These are phyloP conservation scores for Drosophila sordidapex DNA, from an alignment of 2,888 invertebrate genomes.

Conservation along the genomic window DNA sequence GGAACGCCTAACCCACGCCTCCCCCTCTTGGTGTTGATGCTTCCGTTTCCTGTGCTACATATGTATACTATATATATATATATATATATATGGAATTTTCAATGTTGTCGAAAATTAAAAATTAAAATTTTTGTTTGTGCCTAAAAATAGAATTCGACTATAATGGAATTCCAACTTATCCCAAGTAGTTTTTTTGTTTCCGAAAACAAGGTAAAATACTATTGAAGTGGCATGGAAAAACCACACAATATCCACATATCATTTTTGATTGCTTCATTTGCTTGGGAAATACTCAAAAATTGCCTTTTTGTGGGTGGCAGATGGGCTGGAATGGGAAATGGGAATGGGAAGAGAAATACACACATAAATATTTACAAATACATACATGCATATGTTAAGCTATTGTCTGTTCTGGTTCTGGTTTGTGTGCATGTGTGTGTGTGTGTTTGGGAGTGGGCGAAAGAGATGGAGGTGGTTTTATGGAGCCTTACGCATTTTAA, in stretches of 20 bases:
- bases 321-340: background rate
- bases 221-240: slow-evolving; percentile 61
- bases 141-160: slow-evolving; percentile 60
- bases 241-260: slow-evolving; percentile 44
- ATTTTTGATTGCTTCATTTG: slow-evolving; percentile 59
- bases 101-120: slow-evolving; percentile 22
- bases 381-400: slow-evolving; percentile 3
- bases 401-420: slow-evolving; percentile 6
- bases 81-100: slow-evolving; percentile 11
- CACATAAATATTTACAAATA: slow-evolving; percentile 5
- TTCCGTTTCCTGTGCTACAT: slow-evolving; percentile 57
- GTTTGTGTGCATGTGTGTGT: background rate
- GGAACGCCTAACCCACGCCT: background rate
- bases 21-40: slow-evolving; percentile 13
- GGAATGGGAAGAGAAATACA: background rate
- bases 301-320: slow-evolving; percentile 6
- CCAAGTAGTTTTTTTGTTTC: slow-evolving; percentile 43
- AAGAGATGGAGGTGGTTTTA: slow-evolving; percentile 12
- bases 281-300: slow-evolving; percentile 31
- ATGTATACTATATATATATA: slow-evolving; percentile 1
- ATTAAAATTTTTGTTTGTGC: slow-evolving; percentile 3
- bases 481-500: slow-evolving; percentile 32
- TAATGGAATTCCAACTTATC: slow-evolving; percentile 42
- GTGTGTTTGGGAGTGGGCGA: background rate
- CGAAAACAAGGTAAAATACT: slow-evolving; percentile 71